A percentile compares a stretch with the other conserved stretches of the same genome.
Conservation (phyloP, 2,888 invertebrate genomes). For the Melanostoma mellinum region DNA sequence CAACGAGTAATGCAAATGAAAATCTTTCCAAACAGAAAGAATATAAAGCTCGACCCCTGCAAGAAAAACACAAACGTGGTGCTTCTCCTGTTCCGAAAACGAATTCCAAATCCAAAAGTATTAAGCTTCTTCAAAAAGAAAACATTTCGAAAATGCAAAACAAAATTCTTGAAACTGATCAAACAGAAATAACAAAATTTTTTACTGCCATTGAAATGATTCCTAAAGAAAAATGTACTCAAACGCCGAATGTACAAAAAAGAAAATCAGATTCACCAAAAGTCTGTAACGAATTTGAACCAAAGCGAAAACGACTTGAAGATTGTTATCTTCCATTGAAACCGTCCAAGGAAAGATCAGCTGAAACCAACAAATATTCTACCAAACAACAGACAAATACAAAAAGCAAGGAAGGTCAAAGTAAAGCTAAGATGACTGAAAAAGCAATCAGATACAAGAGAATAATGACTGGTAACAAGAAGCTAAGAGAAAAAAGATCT, state of each 20-base stretch:
- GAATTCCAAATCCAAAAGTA: background rate
- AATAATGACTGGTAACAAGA: background rate
- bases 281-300: background rate
- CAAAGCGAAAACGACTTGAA: conserved; percentile 13
- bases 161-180: conserved; percentile 1
- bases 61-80: conserved; percentile 13
- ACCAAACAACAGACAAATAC: no score
- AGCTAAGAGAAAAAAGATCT: background rate
- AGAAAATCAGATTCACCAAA: conserved; percentile 6
- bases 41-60: background rate
- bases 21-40: background rate
- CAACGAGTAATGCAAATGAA: background rate
- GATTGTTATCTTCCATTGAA: background rate
- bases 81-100: conserved; percentile 9
- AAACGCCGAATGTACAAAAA: background rate
- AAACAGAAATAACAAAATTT: conserved; percentile 42
- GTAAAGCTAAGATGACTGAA: background rate
- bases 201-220: conserved; percentile 18
- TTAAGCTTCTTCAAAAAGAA: background rate
- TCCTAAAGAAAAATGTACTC: background rate
- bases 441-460: background rate
- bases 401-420: background rate
- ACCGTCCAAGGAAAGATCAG: background rate
- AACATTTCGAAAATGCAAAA: background rate
- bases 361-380: no score